These are phyloP conservation scores for Ectemnius continuus DNA, from an alignment of 2,888 invertebrate species.

Conservation along the genomic window DNA sequence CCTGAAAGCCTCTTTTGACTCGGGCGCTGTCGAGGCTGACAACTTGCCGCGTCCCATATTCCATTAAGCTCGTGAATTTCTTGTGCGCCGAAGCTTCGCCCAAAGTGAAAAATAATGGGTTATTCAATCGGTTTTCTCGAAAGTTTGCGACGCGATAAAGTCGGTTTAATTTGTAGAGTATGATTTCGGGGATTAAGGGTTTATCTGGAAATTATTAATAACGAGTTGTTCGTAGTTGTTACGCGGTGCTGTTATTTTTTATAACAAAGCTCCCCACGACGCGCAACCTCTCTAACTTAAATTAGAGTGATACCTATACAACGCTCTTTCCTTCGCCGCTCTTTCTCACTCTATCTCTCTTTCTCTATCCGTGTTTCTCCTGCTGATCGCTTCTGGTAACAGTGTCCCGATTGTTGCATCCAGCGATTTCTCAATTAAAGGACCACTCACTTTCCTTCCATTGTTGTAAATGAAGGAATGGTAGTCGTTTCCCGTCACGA, in stretches of 20 bases:
- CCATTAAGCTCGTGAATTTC: too few relatives aligned
- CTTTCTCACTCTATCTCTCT: not conserved
- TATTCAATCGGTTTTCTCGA: too few relatives aligned
- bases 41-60: too few relatives aligned
- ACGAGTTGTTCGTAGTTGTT: not conserved
- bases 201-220: too few relatives aligned
- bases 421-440: slow-evolving; percentile 21
- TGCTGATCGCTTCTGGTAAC: slow-evolving; percentile 24
- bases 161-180: too few relatives aligned
- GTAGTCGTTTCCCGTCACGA: slow-evolving; percentile 18
- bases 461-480: not conserved
- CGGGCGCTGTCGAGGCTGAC: too few relatives aligned
- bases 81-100: too few relatives aligned
- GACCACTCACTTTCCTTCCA: slow-evolving; percentile 22
- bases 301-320: slow-evolving; percentile 36
- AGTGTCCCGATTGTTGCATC: slow-evolving; percentile 36
- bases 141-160: too few relatives aligned
- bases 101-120: too few relatives aligned
- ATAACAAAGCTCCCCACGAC: slow-evolving; percentile 43
- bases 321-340: slow-evolving; percentile 35
- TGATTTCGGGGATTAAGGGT: too few relatives aligned
- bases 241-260: not conserved
- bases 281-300: slow-evolving; percentile 26
- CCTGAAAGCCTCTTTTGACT: too few relatives aligned
- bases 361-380: slow-evolving; percentile 34